Evolutionary conservation across 2,888 invertebrate species (phyloP).

Genomic region (Hedychridium roseum): DNA sequence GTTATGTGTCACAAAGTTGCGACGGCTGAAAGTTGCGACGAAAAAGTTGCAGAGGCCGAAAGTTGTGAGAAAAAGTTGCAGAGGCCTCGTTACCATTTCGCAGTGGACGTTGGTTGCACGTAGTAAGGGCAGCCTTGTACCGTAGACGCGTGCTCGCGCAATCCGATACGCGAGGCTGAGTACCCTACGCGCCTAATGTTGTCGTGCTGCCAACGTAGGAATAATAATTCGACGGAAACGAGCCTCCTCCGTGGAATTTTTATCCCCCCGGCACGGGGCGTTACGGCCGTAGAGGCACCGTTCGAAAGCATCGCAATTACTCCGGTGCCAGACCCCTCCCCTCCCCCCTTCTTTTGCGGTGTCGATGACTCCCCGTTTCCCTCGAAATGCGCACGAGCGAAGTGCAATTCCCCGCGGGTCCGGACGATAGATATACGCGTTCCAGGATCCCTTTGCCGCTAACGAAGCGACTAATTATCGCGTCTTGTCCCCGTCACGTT

Average conservation of each 20-base stretch:
- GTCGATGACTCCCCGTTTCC: not conserved
- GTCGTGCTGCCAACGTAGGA: no score
- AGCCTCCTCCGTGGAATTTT: not conserved
- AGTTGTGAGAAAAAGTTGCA: no score
- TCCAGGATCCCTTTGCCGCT: no score
- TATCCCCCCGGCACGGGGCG: not conserved
- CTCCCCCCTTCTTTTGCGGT: not conserved
- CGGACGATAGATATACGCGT: no score
- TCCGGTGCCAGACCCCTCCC: not conserved
- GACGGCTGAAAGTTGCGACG: no score
- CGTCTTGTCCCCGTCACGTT: no score
- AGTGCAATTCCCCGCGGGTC: no score
- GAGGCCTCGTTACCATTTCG: no score
- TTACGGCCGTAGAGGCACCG: not conserved
- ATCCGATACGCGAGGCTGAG: not conserved
- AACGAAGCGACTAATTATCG: no score
- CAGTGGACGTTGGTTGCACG: no score
- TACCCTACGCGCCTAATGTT: not conserved
- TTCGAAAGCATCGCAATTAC: not conserved
- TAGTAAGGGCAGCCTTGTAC: not conserved
- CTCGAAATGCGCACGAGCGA: not conserved
- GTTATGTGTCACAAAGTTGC: no score
- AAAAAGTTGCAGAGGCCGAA: no score
- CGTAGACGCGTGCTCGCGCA: not conserved
- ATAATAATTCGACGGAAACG: slow-evolving; percentile 7